phyloP scores from a whole-genome alignment of 2,888 invertebrate genomes.

The Diloba caeruleocephala region DNA sequence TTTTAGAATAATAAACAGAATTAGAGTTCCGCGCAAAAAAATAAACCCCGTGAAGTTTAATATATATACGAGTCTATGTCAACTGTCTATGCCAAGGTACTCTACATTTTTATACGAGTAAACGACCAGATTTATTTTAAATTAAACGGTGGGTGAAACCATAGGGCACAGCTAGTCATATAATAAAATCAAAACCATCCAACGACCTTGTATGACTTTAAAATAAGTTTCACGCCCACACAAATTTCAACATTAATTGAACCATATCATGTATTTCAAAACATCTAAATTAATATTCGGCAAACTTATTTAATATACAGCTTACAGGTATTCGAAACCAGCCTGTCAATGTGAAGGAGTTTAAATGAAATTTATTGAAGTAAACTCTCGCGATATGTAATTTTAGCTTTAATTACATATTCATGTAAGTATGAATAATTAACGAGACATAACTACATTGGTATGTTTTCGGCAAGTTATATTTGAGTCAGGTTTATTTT shows the following conservation, averaged over 20 bases:
- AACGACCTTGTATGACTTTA: conserved; percentile 2
- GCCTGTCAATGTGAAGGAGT: conserved; percentile 31
- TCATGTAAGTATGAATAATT: conserved; percentile 9
- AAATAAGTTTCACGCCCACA: neutral
- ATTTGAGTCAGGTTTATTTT: too few relatives aligned
- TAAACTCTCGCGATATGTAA: conserved; percentile 12
- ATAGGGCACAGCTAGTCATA: too few relatives aligned
- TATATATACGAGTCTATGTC: too few relatives aligned
- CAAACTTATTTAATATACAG: conserved; percentile 47
- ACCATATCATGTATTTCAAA: conserved; percentile 17
- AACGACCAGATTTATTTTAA: too few relatives aligned
- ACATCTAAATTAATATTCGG: conserved; percentile 27
- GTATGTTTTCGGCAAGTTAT: conserved; percentile 8
- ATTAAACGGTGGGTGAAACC: too few relatives aligned
- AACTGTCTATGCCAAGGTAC: too few relatives aligned
- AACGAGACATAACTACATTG: neutral
- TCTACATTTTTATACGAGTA: too few relatives aligned
- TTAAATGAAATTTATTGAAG: conserved; percentile 42
- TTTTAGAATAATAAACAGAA: too few relatives aligned
- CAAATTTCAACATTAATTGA: conserved; percentile 4
- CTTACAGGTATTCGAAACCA: conserved; percentile 17
- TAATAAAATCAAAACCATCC: too few relatives aligned
- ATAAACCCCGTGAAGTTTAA: too few relatives aligned
- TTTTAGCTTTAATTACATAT: conserved; percentile 18
- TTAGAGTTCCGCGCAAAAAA: too few relatives aligned